These are phyloP conservation scores for Protophormia terraenovae DNA, from an alignment of 2,888 invertebrate species.

Conservation along the genomic window DNA sequence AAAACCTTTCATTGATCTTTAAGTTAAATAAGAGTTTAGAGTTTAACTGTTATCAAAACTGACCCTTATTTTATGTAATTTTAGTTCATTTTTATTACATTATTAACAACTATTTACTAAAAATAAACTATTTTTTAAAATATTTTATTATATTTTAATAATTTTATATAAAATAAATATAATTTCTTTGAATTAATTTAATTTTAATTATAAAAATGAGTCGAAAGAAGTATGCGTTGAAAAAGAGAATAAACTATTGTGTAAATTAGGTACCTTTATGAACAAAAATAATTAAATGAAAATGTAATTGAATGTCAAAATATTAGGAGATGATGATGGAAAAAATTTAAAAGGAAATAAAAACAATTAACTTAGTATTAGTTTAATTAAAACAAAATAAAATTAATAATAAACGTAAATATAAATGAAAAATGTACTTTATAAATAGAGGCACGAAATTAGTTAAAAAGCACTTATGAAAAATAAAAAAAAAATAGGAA, in stretches of 20 bases:
- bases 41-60: neutral
- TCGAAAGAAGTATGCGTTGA: neutral
- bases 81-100: neutral
- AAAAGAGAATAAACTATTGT: slow-evolving; percentile 75
- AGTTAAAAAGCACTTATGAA: slow-evolving; percentile 63
- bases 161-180: neutral
- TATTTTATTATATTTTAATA: too few relatives aligned
- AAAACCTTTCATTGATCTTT: too few relatives aligned
- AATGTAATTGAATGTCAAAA: slow-evolving; percentile 59
- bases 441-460: slow-evolving; percentile 64
- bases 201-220: neutral
- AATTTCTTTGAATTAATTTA: neutral
- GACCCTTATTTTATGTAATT: neutral
- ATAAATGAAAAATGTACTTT: slow-evolving; percentile 29
- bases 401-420: slow-evolving; percentile 6
- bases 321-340: neutral
- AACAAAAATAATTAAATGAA: slow-evolving; percentile 44
- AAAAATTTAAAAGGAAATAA: slow-evolving; percentile 25
- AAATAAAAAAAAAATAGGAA: slow-evolving; percentile 27
- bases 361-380: slow-evolving; percentile 50
- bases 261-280: slow-evolving; percentile 81
- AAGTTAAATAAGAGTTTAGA: too few relatives aligned
- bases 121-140: neutral
- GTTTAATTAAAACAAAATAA: slow-evolving; percentile 50
- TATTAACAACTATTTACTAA: neutral